Evolutionary conservation across 2,888 invertebrate species (phyloP).

Genomic region (Luperina testacea): DNA sequence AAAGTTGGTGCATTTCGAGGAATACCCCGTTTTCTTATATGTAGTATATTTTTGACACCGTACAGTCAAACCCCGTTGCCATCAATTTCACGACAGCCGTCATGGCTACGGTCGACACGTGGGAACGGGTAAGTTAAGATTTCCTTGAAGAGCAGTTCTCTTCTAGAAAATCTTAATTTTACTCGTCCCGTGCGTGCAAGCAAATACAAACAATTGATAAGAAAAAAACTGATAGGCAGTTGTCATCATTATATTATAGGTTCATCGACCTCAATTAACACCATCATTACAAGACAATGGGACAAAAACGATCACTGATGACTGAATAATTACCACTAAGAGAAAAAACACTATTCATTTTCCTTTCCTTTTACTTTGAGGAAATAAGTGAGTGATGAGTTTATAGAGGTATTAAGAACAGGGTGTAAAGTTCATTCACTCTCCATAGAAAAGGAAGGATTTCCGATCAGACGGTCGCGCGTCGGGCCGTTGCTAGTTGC

Average conservation of each 20-base stretch:
- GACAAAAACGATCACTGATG: conserved; percentile 45
- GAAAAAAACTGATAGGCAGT: conserved; percentile 32
- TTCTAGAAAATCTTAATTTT: too few relatives aligned
- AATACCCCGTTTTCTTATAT: too few relatives aligned
- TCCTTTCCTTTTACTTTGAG: conserved; percentile 43
- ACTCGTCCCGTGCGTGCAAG: conserved; percentile 15
- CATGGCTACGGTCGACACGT: too few relatives aligned
- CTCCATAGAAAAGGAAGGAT: neutral
- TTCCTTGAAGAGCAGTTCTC: too few relatives aligned
- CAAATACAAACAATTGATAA: conserved; percentile 26
- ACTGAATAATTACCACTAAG: conserved; percentile 46
- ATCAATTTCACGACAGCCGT: too few relatives aligned
- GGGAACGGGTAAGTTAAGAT: too few relatives aligned
- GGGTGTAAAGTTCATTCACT: neutral
- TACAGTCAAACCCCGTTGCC: too few relatives aligned
- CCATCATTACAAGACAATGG: conserved; percentile 37
- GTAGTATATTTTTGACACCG: too few relatives aligned
- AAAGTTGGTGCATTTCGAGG: too few relatives aligned
- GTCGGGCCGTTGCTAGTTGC: too few relatives aligned
- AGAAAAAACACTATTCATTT: conserved; percentile 28
- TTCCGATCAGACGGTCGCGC: too few relatives aligned
- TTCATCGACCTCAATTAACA: conserved; percentile 51
- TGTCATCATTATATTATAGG: conserved; percentile 30
- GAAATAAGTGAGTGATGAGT: conserved; percentile 20
- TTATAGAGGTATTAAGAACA: neutral